These are phyloP conservation scores for Raja brachyura DNA, from an alignment of 2,113 vertebrate genomes.

Conservation along the genomic window DNA sequence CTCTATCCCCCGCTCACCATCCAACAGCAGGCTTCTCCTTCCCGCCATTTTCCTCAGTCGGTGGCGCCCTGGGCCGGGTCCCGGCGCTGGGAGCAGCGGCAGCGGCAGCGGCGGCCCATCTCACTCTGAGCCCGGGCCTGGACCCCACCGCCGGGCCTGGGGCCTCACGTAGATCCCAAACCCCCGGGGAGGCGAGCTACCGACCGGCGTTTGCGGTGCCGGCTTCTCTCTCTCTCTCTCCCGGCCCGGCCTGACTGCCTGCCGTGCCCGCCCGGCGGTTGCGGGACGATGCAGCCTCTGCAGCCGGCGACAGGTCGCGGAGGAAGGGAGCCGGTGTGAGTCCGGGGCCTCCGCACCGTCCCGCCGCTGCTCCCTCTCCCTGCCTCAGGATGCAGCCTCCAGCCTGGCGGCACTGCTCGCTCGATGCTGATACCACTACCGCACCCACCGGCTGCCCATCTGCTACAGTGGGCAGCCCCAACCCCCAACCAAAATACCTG, in stretches of 20 bases:
- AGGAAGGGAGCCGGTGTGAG: no score
- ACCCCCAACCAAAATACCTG: no score
- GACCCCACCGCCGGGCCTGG: not conserved
- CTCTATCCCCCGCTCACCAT: not conserved
- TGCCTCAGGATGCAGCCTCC: no score
- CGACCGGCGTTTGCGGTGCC: no score
- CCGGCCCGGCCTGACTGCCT: not conserved
- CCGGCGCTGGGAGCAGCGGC: not conserved
- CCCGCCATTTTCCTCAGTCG: conserved; percentile 32
- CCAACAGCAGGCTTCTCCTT: conserved; percentile 24
- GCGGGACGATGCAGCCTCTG: no score
- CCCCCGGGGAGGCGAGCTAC: not conserved
- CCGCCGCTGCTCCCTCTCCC: no score
- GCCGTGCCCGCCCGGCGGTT: not conserved
- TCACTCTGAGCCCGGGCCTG: not conserved
- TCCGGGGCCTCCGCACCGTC: no score
- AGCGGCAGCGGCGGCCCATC: not conserved
- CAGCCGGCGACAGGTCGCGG: no score
- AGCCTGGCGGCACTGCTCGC: no score
- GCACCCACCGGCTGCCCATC: no score
- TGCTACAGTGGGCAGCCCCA: no score
- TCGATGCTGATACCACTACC: no score
- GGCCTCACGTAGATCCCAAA: not conserved
- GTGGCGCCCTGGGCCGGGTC: not conserved
- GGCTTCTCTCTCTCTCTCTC: not conserved